phyloP scores from a whole-genome alignment of 2,113 vertebrate genomes.

The Elgaria multicarinata region DNA sequence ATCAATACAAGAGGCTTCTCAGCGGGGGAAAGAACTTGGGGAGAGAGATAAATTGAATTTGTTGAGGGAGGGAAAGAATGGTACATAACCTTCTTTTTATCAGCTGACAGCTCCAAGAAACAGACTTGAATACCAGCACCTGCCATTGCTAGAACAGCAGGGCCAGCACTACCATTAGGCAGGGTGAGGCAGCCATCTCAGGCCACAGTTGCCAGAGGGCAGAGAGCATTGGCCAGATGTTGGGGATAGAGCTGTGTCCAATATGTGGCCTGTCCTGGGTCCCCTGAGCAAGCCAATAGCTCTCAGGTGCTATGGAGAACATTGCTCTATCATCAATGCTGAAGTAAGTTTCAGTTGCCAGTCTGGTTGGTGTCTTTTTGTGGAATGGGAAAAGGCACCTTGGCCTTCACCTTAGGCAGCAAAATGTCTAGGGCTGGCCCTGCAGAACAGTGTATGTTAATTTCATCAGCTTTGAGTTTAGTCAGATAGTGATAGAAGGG shows the following conservation, averaged over 20 bases:
- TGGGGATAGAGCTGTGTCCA: no score
- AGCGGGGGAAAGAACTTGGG: not conserved
- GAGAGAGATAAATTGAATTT: not conserved
- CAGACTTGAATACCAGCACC: not conserved
- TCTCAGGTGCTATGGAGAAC: no score
- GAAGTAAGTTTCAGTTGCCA: no score
- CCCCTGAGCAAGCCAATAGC: no score
- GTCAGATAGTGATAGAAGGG: no score
- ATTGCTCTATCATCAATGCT: no score
- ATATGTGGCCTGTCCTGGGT: no score
- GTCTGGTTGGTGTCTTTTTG: not conserved
- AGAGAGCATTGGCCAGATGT: no score
- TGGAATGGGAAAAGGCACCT: not conserved
- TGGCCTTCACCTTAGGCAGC: no score
- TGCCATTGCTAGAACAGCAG: not conserved
- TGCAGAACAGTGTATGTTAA: constrained; percentile 32
- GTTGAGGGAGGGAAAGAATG: not conserved
- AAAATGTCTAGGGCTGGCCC: no score
- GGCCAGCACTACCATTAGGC: not conserved
- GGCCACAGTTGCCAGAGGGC: no score
- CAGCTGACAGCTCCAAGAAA: constrained; percentile 28
- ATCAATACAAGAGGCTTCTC: not conserved
- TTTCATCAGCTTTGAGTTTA: constrained; percentile 20
- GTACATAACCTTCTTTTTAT: not conserved
- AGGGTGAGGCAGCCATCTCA: no score